These are phyloP conservation scores for Macrotrachela quadricornifera DNA, from an alignment of 1,140 invertebrate species.

Conservation along the genomic window DNA sequence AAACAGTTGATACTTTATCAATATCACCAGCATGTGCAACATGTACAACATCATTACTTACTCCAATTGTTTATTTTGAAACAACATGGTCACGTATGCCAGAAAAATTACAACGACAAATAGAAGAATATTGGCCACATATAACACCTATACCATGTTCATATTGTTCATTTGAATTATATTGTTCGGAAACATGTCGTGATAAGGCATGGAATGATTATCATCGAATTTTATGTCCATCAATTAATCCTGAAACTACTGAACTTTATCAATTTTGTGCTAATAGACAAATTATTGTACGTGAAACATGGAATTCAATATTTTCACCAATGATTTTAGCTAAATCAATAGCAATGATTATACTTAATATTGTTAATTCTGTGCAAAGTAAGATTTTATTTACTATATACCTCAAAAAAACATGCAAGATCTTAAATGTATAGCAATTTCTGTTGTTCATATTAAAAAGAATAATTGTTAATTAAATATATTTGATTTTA, in stretches of 20 bases:
- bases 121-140: conserved; percentile 16
- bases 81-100: conserved; percentile 7
- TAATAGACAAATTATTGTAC: neutral
- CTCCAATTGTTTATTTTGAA: conserved; percentile 16
- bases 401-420: no score
- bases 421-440: no score
- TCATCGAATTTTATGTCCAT: conserved; percentile 18
- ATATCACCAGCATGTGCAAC: conserved; percentile 14
- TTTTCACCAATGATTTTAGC: no score
- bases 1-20: no score
- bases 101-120: conserved; percentile 9
- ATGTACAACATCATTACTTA: conserved; percentile 16
- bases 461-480: no score
- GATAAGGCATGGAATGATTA: conserved; percentile 15
- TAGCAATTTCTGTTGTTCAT: no score
- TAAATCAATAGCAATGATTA: no score
- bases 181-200: conserved; percentile 17
- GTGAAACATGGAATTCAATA: no score
- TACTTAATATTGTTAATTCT: no score
- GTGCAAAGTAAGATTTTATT: no score
- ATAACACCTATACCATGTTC: conserved; percentile 12
- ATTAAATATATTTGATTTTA: no score
- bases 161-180: conserved; percentile 14
- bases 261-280: conserved; percentile 15
- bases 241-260: conserved; percentile 11